Evolutionary conservation across 1,140 invertebrate genomes (phyloP), one percentile per base, ranked within the genome.

Genomic region (Drosophila quadrilineata): DNA sequence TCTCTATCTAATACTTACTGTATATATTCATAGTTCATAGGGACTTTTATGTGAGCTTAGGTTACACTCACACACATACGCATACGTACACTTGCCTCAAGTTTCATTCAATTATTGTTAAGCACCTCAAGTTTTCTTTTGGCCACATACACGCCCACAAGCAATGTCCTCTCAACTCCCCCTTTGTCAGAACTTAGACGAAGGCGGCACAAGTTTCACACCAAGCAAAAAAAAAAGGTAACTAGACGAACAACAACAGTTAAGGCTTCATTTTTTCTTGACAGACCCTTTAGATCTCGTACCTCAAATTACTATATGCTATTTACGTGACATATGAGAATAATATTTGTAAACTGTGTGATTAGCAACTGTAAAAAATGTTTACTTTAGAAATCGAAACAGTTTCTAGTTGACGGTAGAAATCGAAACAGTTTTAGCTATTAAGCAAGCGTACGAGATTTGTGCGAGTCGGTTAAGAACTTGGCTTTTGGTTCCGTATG

Each of bases 91-190:
- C 77, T 82, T 84, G 74, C 64, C 79, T 84, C 77, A 84, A 84
- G 77, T 84, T 84, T 74, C 77, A 84, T 84, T 84, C 77, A 84
- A 84, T 84, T 84, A 84, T 84, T 85, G 77, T 85, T 84, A 84
- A 85, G 77, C 77, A 84, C 77, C 77, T 84, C 79, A 84, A 84
- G 77, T 84, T 84, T 82, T 84, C 77, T 84, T n/a, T n/a, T 74
- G 58, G 73, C 69, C 79, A 82, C 73, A 82, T 60, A 84, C 73
- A 64, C 60, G 66, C 43, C 65, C 79, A 54, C 53, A 19, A 21
- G 21, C 26, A 62, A 53, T 40, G 48, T 29, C 45, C 50, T 31
- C 9, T 31, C n/a, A n/a, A n/a, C 29, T 12, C 3, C 29, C 29
- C 29, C 33, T 2, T 12, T 9, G n/a, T 12, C 31, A 6, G 3